phyloP scores from a whole-genome alignment of 2,113 vertebrate species.

The Lasiurus cinereus region DNA sequence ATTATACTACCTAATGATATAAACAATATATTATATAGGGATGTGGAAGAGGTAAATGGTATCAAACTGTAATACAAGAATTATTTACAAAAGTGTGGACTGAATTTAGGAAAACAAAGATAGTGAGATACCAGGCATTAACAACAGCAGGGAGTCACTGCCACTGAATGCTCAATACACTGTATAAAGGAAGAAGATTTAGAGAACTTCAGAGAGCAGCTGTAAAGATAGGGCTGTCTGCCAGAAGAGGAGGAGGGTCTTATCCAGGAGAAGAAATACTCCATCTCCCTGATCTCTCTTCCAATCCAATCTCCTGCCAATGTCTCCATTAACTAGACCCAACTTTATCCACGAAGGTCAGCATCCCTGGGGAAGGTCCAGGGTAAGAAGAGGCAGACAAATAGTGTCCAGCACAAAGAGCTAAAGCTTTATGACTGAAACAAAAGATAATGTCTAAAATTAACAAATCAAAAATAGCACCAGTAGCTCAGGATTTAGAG shows the following conservation, averaged over 20 bases:
- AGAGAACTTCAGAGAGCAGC: neutral
- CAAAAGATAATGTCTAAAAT: constrained; percentile 11
- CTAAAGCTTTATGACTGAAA: neutral
- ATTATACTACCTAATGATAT: too few relatives aligned
- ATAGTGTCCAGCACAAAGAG: neutral
- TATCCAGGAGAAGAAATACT: neutral
- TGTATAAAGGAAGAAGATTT: neutral
- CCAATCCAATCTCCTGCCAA: neutral
- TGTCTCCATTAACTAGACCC: neutral
- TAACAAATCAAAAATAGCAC: neutral
- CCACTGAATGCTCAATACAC: neutral
- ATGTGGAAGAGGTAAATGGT: neutral
- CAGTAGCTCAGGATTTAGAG: neutral
- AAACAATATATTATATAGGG: neutral
- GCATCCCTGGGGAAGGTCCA: neutral
- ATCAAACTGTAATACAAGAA: neutral
- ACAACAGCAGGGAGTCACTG: neutral
- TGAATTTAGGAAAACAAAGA: neutral
- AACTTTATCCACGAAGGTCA: neutral
- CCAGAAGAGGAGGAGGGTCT: neutral
- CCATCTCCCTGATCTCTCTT: neutral
- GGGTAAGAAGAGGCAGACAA: neutral
- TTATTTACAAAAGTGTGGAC: neutral
- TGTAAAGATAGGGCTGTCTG: neutral
- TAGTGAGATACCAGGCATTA: neutral